phyloP scores from a whole-genome alignment of 2,113 vertebrate genomes.

The Herpetotheres cachinnans region DNA sequence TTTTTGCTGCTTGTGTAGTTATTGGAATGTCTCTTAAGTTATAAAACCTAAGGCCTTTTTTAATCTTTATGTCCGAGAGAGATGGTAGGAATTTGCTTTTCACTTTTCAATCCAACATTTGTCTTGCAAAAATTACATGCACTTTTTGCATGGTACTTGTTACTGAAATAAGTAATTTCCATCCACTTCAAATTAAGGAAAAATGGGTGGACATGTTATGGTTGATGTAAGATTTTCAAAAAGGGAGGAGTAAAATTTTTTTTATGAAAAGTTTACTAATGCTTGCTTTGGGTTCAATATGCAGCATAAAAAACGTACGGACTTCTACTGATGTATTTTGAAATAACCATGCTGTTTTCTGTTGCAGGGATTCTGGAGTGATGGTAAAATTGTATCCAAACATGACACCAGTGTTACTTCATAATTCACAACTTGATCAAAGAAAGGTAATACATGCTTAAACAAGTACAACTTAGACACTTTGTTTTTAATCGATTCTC shows the following conservation, averaged over 20 bases:
- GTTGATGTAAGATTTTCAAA: background rate
- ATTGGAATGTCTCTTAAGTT: background rate
- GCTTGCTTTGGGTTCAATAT: background rate
- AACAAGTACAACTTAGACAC: background rate
- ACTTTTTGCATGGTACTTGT: background rate
- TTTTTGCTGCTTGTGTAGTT: background rate
- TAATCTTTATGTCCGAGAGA: background rate
- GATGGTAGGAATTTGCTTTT: background rate
- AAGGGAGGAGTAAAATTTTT: background rate
- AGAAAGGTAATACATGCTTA: conserved; percentile 81
- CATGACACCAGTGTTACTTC: conserved; percentile 94
- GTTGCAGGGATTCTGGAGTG: conserved; percentile 88
- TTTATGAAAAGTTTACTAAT: background rate
- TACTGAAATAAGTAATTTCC: background rate
- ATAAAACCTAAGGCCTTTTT: background rate
- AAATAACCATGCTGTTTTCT: conserved; percentile 6
- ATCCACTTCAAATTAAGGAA: background rate
- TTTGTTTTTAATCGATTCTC: background rate
- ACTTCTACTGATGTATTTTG: background rate
- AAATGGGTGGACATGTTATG: background rate
- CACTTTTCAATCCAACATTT: background rate
- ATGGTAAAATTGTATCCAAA: conserved; percentile 98
- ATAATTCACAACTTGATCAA: conserved; percentile 96
- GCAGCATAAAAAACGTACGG: background rate
- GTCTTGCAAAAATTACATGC: background rate